phyloP scores from a whole-genome alignment of 2,888 invertebrate species.

The Schizotus pectinicornis region DNA sequence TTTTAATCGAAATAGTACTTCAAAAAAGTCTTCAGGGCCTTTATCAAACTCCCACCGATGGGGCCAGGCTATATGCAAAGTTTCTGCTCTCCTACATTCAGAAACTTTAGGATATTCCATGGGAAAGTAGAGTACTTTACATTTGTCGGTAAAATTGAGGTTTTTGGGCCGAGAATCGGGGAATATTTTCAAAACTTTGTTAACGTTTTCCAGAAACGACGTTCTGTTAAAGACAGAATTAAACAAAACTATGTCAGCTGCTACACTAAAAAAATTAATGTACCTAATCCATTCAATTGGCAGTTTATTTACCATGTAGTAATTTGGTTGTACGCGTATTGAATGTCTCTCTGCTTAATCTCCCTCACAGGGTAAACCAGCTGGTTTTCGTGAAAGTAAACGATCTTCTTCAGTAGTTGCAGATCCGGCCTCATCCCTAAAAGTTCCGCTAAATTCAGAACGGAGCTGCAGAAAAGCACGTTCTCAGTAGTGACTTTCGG shows the following conservation, averaged over 20 bases:
- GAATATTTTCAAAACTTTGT: slow-evolving; percentile 67
- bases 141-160: slow-evolving; percentile 66
- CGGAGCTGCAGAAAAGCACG: slow-evolving; percentile 71
- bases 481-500: slow-evolving; percentile 62
- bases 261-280: slow-evolving; percentile 65
- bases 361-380: slow-evolving; percentile 72
- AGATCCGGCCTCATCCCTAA: slow-evolving; percentile 72
- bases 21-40: slow-evolving; percentile 70
- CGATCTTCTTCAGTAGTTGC: slow-evolving; percentile 64
- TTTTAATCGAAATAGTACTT: slow-evolving; percentile 60
- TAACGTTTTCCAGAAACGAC: slow-evolving; percentile 69
- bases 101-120: slow-evolving; percentile 34
- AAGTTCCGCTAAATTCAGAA: slow-evolving; percentile 73
- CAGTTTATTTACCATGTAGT: slow-evolving; percentile 64
- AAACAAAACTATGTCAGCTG: slow-evolving; percentile 72
- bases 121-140: slow-evolving; percentile 66
- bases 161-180: slow-evolving; percentile 69
- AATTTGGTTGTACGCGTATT: slow-evolving; percentile 79
- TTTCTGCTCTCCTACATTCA: slow-evolving; percentile 32
- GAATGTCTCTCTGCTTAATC: slow-evolving; percentile 72
- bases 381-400: slow-evolving; percentile 83
- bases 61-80: slow-evolving; percentile 72
- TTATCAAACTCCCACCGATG: slow-evolving; percentile 83
- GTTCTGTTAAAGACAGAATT: slow-evolving; percentile 73
- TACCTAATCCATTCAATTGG: no score